Evolutionary conservation across 2,888 invertebrate genomes (phyloP).

Genomic region (Octonoba sinensis): DNA sequence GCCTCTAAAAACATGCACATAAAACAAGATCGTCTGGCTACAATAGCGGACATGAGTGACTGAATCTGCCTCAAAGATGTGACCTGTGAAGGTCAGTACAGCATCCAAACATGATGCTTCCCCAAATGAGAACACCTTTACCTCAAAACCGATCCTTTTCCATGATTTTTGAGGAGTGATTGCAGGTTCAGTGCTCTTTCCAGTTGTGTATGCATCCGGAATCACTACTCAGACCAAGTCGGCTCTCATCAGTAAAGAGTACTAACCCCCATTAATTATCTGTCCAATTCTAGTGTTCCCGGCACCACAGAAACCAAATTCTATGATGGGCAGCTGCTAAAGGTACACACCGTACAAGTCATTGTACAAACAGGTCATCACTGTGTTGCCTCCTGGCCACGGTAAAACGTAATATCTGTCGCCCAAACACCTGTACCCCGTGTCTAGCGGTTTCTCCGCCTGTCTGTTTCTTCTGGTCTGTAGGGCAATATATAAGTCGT

Average conservation of each 20-base stretch:
- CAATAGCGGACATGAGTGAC: neutral
- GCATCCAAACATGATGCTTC: conserved; percentile 1
- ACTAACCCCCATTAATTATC: neutral
- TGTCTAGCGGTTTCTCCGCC: neutral
- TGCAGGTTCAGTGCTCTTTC: neutral
- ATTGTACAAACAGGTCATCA: too few species aligned
- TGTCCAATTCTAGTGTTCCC: neutral
- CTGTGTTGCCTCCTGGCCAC: neutral
- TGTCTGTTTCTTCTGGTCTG: neutral
- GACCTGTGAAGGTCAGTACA: neutral
- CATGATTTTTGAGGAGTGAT: neutral
- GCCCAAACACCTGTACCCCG: neutral
- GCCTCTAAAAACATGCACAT: neutral
- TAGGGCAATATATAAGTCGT: neutral
- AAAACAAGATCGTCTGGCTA: neutral
- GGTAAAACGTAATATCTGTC: neutral
- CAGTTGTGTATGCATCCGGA: neutral
- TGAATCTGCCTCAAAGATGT: too few species aligned
- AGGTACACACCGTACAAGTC: too few species aligned
- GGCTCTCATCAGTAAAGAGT: neutral
- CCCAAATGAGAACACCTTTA: neutral
- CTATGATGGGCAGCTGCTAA: too few species aligned
- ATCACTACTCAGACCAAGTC: neutral
- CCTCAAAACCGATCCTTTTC: neutral
- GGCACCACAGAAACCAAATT: neutral